A percentile compares a stretch with the other conserved stretches of the same genome.
phyloP scores from a whole-genome alignment of 30 jellyfish, hydroid and myxozoan species.

The Chironex yamaguchii region DNA sequence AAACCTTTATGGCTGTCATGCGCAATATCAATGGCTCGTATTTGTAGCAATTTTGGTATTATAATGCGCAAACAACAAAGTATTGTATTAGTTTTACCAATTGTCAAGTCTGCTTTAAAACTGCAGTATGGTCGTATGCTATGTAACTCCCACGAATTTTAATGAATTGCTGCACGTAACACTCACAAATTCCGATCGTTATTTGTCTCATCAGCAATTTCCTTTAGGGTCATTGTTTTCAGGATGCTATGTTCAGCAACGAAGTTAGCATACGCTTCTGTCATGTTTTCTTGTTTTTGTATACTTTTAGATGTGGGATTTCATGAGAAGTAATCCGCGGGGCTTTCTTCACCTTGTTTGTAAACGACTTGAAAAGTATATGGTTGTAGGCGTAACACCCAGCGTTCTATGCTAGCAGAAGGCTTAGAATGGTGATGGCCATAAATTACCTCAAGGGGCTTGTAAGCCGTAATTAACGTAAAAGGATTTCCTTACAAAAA shows the following conservation, averaged over 20 bases:
- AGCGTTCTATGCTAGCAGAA: conserved; percentile 51
- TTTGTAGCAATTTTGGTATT: conserved; percentile 47
- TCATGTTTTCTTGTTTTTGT: conserved; percentile 23
- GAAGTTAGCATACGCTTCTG: conserved; percentile 57
- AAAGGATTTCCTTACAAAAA: conserved; percentile 11
- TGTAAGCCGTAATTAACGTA: conserved; percentile 28
- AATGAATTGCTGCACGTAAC: conserved; percentile 51
- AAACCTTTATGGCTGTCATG: conserved; percentile 59
- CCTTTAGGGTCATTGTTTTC: conserved; percentile 66
- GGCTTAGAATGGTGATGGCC: conserved; percentile 55
- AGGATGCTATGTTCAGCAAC: conserved; percentile 39
- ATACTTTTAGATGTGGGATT: conserved; percentile 38
- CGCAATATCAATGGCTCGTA: conserved; percentile 48
- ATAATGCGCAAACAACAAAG: conserved; percentile 59
- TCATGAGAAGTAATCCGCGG: conserved; percentile 52
- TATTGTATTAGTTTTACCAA: conserved; percentile 21
- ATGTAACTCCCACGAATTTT: conserved; percentile 24
- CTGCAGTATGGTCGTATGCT: conserved; percentile 1
- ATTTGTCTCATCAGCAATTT: conserved; percentile 47
- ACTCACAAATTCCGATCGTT: conserved; percentile 41
- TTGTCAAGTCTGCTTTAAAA: conserved; percentile 43
- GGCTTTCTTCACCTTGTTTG: conserved; percentile 51
- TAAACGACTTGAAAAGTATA: conserved; percentile 31
- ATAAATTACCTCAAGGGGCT: conserved; percentile 40
- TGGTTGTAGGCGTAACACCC: conserved; percentile 65